Evolutionary conservation across 2,113 vertebrate genomes (phyloP).

Genomic region (Grammomys dolichurus): DNA sequence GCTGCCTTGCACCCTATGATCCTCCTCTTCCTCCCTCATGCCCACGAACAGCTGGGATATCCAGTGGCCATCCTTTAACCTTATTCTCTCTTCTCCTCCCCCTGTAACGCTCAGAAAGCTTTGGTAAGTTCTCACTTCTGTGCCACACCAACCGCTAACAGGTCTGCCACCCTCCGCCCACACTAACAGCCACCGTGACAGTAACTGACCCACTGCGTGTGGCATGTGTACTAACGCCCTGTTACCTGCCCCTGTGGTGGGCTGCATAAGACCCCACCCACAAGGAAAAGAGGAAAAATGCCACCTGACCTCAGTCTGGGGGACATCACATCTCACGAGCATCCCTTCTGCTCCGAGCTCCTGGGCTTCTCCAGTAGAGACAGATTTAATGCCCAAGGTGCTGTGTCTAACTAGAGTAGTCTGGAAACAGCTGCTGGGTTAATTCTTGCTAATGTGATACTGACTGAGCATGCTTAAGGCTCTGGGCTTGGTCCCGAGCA

Average conservation of each 20-base stretch:
- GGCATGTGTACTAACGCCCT: conserved; percentile 81
- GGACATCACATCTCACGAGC: background rate
- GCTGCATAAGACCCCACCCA: conserved; percentile 18
- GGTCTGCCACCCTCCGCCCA: background rate
- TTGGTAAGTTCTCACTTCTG: conserved; percentile 95
- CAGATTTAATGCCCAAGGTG: background rate
- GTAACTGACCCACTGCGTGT: conserved; percentile 80
- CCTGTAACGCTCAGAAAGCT: conserved; percentile 95
- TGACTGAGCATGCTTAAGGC: background rate
- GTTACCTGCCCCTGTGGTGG: background rate
- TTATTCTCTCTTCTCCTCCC: conserved; percentile 88
- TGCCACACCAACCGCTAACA: conserved; percentile 73
- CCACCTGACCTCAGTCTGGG: background rate
- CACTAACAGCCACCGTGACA: conserved; percentile 82
- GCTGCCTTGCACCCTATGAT: background rate
- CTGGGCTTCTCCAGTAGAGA: background rate
- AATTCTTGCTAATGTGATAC: conserved; percentile 34
- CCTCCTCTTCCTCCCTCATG: background rate
- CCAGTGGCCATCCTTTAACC: conserved; percentile 78
- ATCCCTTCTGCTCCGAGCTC: background rate
- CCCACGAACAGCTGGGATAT: background rate
- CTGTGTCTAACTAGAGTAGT: background rate
- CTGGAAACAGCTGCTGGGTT: background rate
- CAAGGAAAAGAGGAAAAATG: conserved; percentile 76
- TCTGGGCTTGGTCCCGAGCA: background rate